A percentile compares a stretch with the other conserved stretches of the same genome.
These are phyloP conservation scores for Muscina levida DNA, from an alignment of 2,888 invertebrate species.

Conservation along the genomic window DNA sequence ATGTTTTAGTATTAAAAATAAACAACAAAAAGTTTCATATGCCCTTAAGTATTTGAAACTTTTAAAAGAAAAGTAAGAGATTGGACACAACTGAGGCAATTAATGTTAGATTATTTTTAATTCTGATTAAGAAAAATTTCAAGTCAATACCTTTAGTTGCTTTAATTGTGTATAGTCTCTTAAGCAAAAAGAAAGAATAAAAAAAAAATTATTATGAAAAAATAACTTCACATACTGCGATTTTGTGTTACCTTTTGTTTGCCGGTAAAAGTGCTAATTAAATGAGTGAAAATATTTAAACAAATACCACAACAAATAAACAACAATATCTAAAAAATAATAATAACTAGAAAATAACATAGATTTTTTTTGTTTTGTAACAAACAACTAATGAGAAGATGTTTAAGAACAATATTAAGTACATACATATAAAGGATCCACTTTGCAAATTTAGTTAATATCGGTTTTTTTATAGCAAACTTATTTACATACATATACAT, in stretches of 20 bases:
- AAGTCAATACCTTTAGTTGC: too few relatives aligned
- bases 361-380: constrained; percentile 45
- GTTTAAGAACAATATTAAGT: too few relatives aligned
- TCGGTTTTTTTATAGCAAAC: constrained; percentile 59
- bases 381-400: constrained; percentile 10
- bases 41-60: background rate
- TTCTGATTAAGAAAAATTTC: constrained; percentile 11
- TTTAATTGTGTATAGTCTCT: background rate
- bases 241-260: constrained; percentile 3
- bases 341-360: too few relatives aligned
- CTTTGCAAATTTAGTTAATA: constrained; percentile 56
- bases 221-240: too few relatives aligned
- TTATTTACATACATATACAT: constrained; percentile 29
- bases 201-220: constrained; percentile 45
- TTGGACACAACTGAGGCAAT: constrained; percentile 35
- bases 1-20: constrained; percentile 27
- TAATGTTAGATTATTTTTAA: constrained; percentile 51
- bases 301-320: constrained; percentile 29
- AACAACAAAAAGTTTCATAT: background rate
- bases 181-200: constrained; percentile 24
- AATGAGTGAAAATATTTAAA: constrained; percentile 58
- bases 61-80: background rate
- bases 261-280: constrained; percentile 55
- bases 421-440: too few relatives aligned
- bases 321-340: constrained; percentile 39